phyloP scores from a whole-genome alignment of 2,888 invertebrate genomes.

The Omphaloscelis lunosa region DNA sequence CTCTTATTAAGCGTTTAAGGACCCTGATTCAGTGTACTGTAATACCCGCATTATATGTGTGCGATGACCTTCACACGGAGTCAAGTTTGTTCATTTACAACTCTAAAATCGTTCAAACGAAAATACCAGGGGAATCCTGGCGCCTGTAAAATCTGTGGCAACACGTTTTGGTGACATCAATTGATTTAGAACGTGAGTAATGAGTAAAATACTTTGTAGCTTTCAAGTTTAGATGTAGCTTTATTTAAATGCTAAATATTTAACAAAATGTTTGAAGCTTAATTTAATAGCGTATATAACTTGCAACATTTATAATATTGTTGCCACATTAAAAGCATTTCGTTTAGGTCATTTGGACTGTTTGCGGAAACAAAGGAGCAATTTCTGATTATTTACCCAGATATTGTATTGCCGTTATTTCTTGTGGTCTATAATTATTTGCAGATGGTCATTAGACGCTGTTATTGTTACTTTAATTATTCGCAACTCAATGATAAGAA shows the following conservation, averaged over 20 bases:
- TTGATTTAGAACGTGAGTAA: slow-evolving; percentile 21
- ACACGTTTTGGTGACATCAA: slow-evolving; percentile 12
- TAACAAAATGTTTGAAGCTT: background rate
- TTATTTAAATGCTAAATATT: background rate
- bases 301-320: background rate
- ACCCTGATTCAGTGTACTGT: no score
- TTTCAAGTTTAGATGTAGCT: background rate
- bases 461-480: background rate
- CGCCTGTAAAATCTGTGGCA: slow-evolving; percentile 5
- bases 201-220: background rate
- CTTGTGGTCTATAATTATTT: no score
- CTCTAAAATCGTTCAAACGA: slow-evolving; percentile 11
- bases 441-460: background rate
- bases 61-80: background rate
- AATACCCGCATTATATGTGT: no score
- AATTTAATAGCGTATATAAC: background rate
- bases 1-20: no score
- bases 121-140: background rate
- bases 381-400: background rate
- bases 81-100: slow-evolving; percentile 29
- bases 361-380: background rate
- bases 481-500: background rate
- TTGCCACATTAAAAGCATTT: background rate
- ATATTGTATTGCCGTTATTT: background rate
- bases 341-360: background rate